Base-by-base conservation (phyloP, 1,140 invertebrate species). In the Neoseiulus cucumeris region DNA sequence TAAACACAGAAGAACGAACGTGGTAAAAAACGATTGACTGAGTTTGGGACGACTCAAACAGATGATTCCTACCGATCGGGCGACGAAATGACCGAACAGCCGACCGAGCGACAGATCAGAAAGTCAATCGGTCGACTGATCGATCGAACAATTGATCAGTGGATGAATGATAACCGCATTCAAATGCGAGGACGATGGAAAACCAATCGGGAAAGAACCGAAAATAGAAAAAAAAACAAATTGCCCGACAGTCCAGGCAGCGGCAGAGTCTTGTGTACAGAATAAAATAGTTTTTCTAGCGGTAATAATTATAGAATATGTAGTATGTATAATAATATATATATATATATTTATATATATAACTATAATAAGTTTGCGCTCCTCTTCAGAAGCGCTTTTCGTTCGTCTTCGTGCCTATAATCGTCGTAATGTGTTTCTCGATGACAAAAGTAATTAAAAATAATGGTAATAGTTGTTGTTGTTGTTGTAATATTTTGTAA, bases 321-420 rank as follows among this genome's bases (percentile, higher is more conserved):
- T 29, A 29, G 33, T 59, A 33, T 59, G 33, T 59, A 59, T 59
- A 25, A 59, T 59, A 59, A 59, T 59, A 59, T 59, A 25, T 59
- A 59, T 29, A 17, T 25, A 17, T 17, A 18, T 17, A 25, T 14
- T 14, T 59, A 29, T 59, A 20, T 59, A 59, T 59, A 25, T 59
- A 29, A 25, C 14, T 59, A 59, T 25, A 25, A 33, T 33, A 14
- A 14, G 25, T 33, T 59, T 25, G 14, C 51, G 14, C 22, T 25
- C 51, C 22, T 14, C 51, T 33, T 25, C 22, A 14, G 14, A 17
- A 25, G 14, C 51, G 14, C 51, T 14, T 59, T 25, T 14, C 22
- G 33, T 25, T 33, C 22, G 12, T 25, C 33, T 59, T 2, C 33
- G 45, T 29, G 33, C 51, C 33, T 59, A 22, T n/a, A 47, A 14